Evolutionary conservation across 2,113 vertebrate genomes (phyloP), one percentile per base, ranked within the genome.

Genomic region (Gorsachius goisagi): DNA sequence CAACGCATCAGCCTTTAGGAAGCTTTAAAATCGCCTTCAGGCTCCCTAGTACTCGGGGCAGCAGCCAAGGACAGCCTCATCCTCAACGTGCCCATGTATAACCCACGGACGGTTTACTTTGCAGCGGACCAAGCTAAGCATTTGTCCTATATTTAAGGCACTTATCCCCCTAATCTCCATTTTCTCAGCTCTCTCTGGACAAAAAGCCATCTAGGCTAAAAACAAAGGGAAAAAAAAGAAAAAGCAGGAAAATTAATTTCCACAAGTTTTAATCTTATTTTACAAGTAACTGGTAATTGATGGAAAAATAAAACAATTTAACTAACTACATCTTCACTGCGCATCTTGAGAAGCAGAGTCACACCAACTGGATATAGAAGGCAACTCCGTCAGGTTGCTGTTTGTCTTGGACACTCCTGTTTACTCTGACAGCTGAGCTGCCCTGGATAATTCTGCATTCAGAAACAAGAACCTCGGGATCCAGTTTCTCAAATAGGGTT

Each of bases 61-160:
- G 52, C 18, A 37, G 32, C 49, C 62, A 58, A 52, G 55, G 71
- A 71, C 11, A 30, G 58, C 30, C 74, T 49, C 44, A 33, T 10
- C 13, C n/a, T 50, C 5, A 0, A 23, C 2, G 4, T 28, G 37
- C 53, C 33, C 13, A 2, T 2, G 4, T 3, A 33, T 19, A 79
- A 41, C 30, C 44, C 52, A 53, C 37, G 44, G 45, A 26, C 41
- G 19, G 37, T 45, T 73, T 22, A 22, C 47, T 52, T 9, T 5
- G 17, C 52, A 39, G 52, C 56, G 79, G 45, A 32, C 15, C 60
- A 55, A 81, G 47, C n/a, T 58, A 52, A 45, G 23, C 16, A 19
- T n/a, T 33, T 50, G 60, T 24, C 82, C 74, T 67, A 9, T 18
- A 47, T 35, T 78, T 60, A 47, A 52, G 20, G 23, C 24, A 11